phyloP scores from a whole-genome alignment of 2,888 invertebrate species.

The Spilarctia lutea region DNA sequence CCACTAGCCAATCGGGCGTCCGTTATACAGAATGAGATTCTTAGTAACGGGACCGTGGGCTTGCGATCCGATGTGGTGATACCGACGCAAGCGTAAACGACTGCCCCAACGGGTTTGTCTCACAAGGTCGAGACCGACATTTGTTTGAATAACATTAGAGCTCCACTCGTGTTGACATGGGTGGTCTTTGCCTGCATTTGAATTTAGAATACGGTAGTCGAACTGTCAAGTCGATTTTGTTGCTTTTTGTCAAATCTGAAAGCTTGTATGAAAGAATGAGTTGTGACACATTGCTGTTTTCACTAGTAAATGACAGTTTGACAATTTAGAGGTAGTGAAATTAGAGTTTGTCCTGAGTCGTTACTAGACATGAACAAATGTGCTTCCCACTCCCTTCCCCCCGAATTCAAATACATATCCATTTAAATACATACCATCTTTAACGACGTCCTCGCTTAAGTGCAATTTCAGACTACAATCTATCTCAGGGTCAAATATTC shows the following conservation, averaged over 20 bases:
- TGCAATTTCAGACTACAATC: not conserved
- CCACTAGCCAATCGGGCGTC: conserved; percentile 58
- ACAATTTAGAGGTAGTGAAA: no score
- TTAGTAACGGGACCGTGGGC: conserved; percentile 67
- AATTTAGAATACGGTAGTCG: conserved; percentile 5
- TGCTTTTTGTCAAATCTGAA: not conserved
- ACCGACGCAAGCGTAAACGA: conserved; percentile 20
- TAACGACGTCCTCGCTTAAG: not conserved
- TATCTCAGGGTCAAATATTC: not conserved
- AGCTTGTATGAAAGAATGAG: not conserved
- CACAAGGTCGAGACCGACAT: conserved; percentile 51
- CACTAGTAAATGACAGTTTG: no score
- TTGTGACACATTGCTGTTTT: not conserved
- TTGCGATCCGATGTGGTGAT: conserved; percentile 48
- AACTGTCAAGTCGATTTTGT: not conserved
- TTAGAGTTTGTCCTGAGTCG: no score
- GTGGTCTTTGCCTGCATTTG: conserved; percentile 9
- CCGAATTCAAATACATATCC: not conserved
- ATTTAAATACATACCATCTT: no score
- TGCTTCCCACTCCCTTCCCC: no score
- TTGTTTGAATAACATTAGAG: conserved; percentile 50
- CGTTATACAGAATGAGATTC: conserved; percentile 70
- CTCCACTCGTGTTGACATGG: conserved; percentile 4
- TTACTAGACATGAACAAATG: not conserved
- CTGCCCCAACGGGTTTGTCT: conserved; percentile 41